These are phyloP conservation scores for Mormyrus lacerda DNA, from an alignment of 2,113 vertebrate species.

Conservation along the genomic window DNA sequence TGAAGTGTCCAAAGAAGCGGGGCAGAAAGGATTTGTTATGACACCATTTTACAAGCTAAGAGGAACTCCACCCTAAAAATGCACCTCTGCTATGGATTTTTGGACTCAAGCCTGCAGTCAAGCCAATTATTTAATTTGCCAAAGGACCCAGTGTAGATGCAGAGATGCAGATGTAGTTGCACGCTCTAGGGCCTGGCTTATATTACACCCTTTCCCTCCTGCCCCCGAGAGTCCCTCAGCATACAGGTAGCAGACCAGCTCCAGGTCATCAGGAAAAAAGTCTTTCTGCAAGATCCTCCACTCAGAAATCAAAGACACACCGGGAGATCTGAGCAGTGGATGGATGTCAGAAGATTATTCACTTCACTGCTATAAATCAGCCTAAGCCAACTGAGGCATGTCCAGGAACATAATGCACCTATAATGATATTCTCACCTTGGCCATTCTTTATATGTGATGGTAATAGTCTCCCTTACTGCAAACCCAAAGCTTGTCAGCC, in stretches of 20 bases:
- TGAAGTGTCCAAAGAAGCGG: not conserved
- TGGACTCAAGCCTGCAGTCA: not conserved
- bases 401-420: conserved; percentile 39
- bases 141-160: not conserved
- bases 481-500: conserved; percentile 12
- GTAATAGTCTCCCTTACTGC: conserved; percentile 21
- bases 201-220: too few species aligned
- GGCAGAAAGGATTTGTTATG: conserved; percentile 2
- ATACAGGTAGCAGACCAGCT: conserved; percentile 18
- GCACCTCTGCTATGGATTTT: not conserved
- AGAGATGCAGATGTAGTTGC: not conserved
- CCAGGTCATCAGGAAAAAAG: not conserved
- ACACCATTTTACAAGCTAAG: not conserved
- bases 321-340: conserved; percentile 34
- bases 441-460: conserved; percentile 39
- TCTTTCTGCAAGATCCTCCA: conserved; percentile 21
- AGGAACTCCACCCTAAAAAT: not conserved
- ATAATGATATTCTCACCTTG: conserved; percentile 42
- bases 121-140: not conserved
- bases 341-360: conserved; percentile 35
- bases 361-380: conserved; percentile 33
- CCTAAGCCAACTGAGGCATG: conserved; percentile 31
- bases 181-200: not conserved
- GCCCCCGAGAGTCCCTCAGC: not conserved
- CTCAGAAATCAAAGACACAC: conserved; percentile 29